These are phyloP conservation scores for Ochotona curzoniae DNA, from an alignment of 2,113 vertebrate genomes.

Conservation along the genomic window DNA sequence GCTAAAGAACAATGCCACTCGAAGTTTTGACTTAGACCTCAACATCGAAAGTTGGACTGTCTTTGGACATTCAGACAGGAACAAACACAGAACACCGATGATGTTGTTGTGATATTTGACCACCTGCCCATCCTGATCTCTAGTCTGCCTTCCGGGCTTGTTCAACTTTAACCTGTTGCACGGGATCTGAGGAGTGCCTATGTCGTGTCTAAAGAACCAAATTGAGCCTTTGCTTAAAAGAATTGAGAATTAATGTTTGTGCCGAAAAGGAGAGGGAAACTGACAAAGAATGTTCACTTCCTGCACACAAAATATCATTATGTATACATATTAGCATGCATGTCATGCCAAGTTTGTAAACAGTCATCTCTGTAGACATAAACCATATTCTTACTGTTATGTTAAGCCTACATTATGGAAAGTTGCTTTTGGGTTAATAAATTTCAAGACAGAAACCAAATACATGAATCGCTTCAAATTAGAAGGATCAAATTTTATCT, in stretches of 20 bases:
- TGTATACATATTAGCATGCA: not conserved
- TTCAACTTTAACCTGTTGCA: not conserved
- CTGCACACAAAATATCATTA: not conserved
- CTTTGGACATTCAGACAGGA: not conserved
- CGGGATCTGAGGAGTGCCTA: not conserved
- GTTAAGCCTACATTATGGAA: not conserved
- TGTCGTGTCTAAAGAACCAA: not conserved
- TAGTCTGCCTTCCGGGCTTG: not conserved
- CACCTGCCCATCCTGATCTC: fast-evolving
- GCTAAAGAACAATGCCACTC: not conserved
- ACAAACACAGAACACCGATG: not conserved
- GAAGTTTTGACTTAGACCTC: not conserved
- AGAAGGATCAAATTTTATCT: not conserved
- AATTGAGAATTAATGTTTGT: not conserved
- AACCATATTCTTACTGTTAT: not conserved
- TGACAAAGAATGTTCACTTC: not conserved
- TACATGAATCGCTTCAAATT: slow-evolving; percentile 2
- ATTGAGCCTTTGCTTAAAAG: not conserved
- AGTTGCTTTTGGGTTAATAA: slow-evolving; percentile 13
- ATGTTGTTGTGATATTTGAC: fast-evolving
- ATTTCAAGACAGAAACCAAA: slow-evolving; percentile 11
- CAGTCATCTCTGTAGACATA: not conserved
- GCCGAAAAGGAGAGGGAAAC: not conserved
- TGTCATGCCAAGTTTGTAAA: not conserved
- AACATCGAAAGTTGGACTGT: not conserved